Evolutionary conservation across 2,113 vertebrate species (phyloP).

Genomic region (Pygoscelis antarcticus): DNA sequence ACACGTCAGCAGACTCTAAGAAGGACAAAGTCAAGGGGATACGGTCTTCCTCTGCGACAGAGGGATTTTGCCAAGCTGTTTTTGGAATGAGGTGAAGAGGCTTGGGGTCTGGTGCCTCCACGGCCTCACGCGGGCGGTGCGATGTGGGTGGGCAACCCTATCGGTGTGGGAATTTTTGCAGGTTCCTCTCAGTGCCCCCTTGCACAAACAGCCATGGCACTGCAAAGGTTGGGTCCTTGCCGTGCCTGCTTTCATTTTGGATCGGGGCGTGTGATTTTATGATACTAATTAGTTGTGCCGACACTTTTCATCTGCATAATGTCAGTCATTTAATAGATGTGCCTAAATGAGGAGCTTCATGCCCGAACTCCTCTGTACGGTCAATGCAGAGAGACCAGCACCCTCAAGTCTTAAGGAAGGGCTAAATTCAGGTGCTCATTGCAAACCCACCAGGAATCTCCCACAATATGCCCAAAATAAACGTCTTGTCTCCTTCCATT

Average conservation of each 20-base stretch:
- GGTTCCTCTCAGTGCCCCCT: not conserved
- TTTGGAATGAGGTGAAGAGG: not conserved
- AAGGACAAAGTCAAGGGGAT: not conserved
- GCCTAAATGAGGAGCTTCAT: not conserved
- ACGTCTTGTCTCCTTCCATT: not conserved
- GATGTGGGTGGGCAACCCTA: not conserved
- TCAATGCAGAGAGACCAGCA: not conserved
- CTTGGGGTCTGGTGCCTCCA: not conserved
- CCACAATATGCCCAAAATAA: not conserved
- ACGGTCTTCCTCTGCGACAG: not conserved
- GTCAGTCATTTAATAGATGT: not conserved
- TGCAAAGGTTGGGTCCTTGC: not conserved
- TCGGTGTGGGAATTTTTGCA: accelerated
- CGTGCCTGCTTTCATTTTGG: not conserved
- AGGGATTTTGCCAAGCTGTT: not conserved
- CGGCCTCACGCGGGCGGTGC: accelerated
- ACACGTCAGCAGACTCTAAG: not conserved
- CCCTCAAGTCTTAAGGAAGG: not conserved
- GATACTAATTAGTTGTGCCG: not conserved
- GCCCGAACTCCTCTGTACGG: not conserved
- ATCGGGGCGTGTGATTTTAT: not conserved
- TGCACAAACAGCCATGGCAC: accelerated
- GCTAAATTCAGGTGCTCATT: too few species aligned
- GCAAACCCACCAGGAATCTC: not conserved
- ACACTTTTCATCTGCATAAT: not conserved